Conservation (phyloP, 1,140 invertebrate species). For the Drosophila lowei region DNA sequence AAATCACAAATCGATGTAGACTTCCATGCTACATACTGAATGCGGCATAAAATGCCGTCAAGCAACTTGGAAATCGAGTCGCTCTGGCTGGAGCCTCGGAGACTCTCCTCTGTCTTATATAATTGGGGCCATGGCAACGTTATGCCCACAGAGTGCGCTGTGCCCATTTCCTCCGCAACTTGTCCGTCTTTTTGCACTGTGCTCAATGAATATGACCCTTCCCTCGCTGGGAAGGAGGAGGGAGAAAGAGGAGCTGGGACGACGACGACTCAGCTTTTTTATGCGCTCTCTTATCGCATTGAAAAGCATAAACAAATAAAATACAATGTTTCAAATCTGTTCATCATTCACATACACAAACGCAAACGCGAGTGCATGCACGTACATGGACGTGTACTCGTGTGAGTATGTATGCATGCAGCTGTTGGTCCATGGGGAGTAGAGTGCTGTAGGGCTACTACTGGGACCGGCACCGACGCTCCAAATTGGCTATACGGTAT, state of each 20-base stretch:
- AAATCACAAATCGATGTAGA: constrained; percentile 38
- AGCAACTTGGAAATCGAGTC: constrained; percentile 48
- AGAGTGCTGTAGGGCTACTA: too few species aligned
- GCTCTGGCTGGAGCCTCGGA: constrained; percentile 12
- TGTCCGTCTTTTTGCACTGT: constrained; percentile 11
- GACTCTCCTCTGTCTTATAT: constrained; percentile 13
- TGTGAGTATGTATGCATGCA: too few species aligned
- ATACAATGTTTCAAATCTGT: constrained; percentile 19
- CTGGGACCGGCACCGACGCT: too few species aligned
- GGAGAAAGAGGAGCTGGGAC: constrained; percentile 7
- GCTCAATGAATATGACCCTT: constrained; percentile 18
- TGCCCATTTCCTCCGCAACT: constrained; percentile 18
- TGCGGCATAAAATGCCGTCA: constrained; percentile 56
- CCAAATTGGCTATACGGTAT: too few species aligned
- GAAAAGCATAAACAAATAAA: constrained; percentile 40
- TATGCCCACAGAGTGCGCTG: constrained; percentile 22
- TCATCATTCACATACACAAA: constrained; percentile 24
- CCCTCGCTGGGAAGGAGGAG: too few species aligned
- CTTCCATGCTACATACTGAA: constrained; percentile 2
- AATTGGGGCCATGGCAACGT: constrained; percentile 41
- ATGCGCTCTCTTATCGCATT: constrained; percentile 25
- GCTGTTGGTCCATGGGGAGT: constrained; percentile 10
- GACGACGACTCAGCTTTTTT: constrained; percentile 22
- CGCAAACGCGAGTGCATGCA: too few species aligned
- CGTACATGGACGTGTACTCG: too few species aligned